These are phyloP conservation scores for Zingel zingel DNA, from an alignment of 2,113 vertebrate genomes.

Conservation along the genomic window DNA sequence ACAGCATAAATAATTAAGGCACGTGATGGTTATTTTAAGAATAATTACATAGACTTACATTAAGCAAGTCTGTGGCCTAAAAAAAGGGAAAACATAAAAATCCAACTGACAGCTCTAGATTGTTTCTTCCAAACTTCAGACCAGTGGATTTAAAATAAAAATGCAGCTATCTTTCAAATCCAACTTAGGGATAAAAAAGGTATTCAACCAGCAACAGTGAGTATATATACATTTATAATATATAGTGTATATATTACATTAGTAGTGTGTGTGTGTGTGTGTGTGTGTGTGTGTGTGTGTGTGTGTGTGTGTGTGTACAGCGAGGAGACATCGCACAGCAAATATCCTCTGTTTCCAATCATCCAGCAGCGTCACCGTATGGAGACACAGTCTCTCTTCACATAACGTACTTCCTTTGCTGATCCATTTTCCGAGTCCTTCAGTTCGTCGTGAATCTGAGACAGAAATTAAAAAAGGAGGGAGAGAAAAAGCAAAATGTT, in stretches of 20 bases:
- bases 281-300: constrained; percentile 24
- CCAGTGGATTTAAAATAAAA: neutral
- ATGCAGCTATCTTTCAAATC: neutral
- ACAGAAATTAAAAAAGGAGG: neutral
- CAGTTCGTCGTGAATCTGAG: constrained; percentile 72
- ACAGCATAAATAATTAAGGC: constrained; percentile 54
- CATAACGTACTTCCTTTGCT: neutral
- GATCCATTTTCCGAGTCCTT: neutral
- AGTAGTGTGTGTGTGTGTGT: constrained; percentile 63
- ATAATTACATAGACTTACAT: neutral
- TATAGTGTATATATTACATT: constrained; percentile 75
- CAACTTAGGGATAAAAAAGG: neutral
- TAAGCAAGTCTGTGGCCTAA: neutral
- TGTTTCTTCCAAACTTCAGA: neutral
- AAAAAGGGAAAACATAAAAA: neutral
- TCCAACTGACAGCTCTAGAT: neutral
- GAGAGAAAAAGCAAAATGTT: neutral
- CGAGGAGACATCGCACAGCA: constrained; percentile 79
- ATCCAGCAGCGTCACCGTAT: constrained; percentile 54
- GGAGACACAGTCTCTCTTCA: constrained; percentile 68
- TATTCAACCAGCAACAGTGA: constrained; percentile 70
- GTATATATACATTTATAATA: constrained; percentile 46
- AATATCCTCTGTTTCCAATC: constrained; percentile 66
- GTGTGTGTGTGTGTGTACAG: constrained; percentile 52
- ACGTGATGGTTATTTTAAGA: constrained; percentile 30